Percentiles rank a stretch among this genome's conserved stretches.
These are phyloP conservation scores for Tachyglossus aculeatus DNA, from an alignment of 2,797 vertebrate species.

Conservation along the genomic window DNA sequence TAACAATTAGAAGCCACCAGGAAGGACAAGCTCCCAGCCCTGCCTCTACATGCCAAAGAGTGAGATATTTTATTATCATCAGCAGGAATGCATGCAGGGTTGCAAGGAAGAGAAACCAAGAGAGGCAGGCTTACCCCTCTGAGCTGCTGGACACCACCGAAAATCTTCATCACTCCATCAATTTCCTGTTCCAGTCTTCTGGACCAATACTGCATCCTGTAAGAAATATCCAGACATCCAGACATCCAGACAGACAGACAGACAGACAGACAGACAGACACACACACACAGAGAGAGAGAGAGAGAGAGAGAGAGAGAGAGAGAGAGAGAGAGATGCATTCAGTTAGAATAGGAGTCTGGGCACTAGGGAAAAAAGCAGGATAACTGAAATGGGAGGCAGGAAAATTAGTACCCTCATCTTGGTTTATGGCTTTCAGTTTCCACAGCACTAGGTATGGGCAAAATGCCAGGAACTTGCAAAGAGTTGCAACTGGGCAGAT, in stretches of 20 bases:
- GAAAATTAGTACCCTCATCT: background rate
- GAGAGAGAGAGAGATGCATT: constrained; percentile 18
- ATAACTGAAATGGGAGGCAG: constrained; percentile 1
- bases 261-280: constrained; percentile 13
- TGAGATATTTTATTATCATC: background rate
- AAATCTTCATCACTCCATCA: constrained; percentile 94
- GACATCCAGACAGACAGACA: constrained; percentile 16
- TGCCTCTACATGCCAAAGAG: background rate
- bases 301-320: constrained; percentile 38
- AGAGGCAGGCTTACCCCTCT: constrained; percentile 82
- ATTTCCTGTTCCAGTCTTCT: constrained; percentile 96
- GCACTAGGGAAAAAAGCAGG: constrained; percentile 26
- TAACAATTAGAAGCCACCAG: background rate
- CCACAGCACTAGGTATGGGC: background rate
- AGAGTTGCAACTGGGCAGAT: background rate
- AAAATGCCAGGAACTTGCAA: constrained; percentile 4
- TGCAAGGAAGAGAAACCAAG: constrained; percentile 20
- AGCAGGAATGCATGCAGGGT: background rate
- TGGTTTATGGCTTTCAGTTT: background rate
- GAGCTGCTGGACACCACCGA: constrained; percentile 94
- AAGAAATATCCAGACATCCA: constrained; percentile 44
- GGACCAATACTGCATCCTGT: constrained; percentile 98
- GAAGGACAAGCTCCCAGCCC: background rate
- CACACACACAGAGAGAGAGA: constrained; percentile 37
- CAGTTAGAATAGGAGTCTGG: no score